Conservation (phyloP, 2,888 invertebrate genomes). For the Platycheirus albimanus region DNA sequence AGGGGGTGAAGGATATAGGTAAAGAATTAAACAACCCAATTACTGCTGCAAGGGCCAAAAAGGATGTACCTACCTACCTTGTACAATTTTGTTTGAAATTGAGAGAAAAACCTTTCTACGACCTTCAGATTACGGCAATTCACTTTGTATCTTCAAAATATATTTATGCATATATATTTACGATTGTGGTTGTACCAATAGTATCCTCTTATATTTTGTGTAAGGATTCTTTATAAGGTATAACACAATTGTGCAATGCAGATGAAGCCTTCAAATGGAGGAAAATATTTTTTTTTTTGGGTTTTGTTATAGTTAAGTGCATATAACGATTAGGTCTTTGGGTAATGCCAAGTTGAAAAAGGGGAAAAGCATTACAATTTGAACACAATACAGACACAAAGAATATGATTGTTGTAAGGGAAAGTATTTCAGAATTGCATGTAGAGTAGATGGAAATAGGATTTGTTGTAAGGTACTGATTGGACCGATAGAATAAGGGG, state of each 20-base stretch:
- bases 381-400: not conserved
- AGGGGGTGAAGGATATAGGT: not conserved
- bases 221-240: constrained; percentile 1
- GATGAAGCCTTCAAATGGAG: constrained; percentile 53
- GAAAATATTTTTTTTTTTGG: constrained; percentile 46
- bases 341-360: no score
- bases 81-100: not conserved
- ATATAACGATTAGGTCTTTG: constrained; percentile 55
- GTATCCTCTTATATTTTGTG: not conserved
- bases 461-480: not conserved
- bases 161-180: no score
- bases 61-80: not conserved
- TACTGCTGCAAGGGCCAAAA: constrained; percentile 22
- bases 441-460: not conserved
- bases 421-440: not conserved
- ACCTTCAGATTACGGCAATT: constrained; percentile 54
- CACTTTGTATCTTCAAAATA: constrained; percentile 42
- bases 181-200: constrained; percentile 32
- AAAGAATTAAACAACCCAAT: not conserved
- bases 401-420: not conserved
- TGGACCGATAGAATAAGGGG: not conserved
- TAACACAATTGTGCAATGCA: constrained; percentile 36
- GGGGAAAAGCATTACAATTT: not conserved
- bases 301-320: constrained; percentile 44
- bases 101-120: constrained; percentile 31